Evolutionary conservation across 2,888 invertebrate species (phyloP), one percentile per base, ranked within the genome.

Genomic region (Caenorhabditis auriculariae): DNA sequence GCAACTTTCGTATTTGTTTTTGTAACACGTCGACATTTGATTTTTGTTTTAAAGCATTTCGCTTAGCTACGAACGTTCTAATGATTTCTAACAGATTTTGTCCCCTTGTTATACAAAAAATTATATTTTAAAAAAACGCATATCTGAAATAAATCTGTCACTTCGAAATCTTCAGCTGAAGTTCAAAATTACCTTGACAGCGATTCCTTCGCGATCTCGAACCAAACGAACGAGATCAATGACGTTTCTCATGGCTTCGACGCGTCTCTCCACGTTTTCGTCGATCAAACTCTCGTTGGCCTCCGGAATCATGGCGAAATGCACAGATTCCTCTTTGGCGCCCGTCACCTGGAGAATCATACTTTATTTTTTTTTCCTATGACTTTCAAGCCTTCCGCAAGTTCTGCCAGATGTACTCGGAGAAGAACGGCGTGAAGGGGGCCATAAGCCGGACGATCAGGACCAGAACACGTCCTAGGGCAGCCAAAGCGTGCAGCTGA

Each of bases 351-450:
- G 17, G 3, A 60, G n/a, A n/a, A n/a, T n/a, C n/a, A n/a, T n/a
- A n/a, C n/a, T 35, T 12, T 35, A 12, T 35, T n/a, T 35, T 15
- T 41, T 19, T n/a, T 9, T 41, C n/a, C 1, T 17, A n/a, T n/a
- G n/a, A n/a, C n/a, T n/a, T n/a, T n/a, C n/a, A n/a, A n/a, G 75
- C 70, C 64, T 68, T 66, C 47, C 88, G 87, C 66, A 98, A 83
- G 55, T 90, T 89, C 83, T 92, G 91, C 84, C 91, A 98, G 88
- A 98, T 93, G 60, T 89, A 87, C 83, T 98, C 98, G 0, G 93
- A 90, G 51, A 98, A 86, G 84, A 91, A 99, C 0, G 98, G 98
- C 0, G 94, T 93, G 83, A 96, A 96, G 0, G 98, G 94, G 1
- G 96, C 91, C 91, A 98, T 95, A 76, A 95, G 88, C 74, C 90